Conservation (phyloP, 1,140 invertebrate genomes). For the Schlechtendalia chinensis region DNA sequence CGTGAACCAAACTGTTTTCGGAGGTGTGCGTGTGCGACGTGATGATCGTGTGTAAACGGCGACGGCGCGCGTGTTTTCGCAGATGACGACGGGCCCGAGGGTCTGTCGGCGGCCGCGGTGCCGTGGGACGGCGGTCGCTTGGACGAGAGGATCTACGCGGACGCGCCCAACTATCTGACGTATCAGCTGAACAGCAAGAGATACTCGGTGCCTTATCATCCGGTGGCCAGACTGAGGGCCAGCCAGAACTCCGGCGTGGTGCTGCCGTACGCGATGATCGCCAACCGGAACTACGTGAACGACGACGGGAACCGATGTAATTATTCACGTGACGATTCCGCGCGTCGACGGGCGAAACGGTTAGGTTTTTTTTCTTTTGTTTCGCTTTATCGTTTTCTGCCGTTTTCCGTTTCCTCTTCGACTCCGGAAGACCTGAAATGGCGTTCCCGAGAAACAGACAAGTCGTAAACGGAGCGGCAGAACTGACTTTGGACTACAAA, state of each 20-base stretch:
- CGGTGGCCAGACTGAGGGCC: conserved; percentile 30
- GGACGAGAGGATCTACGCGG: conserved; percentile 40
- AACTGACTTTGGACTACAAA: too few species aligned
- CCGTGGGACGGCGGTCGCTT: conserved; percentile 16
- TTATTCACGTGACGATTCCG: background rate
- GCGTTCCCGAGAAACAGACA: too few species aligned
- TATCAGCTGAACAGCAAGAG: conserved; percentile 38
- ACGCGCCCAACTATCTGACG: conserved; percentile 32
- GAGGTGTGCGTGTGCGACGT: too few species aligned
- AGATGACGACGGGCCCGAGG: background rate
- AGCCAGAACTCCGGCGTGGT: conserved; percentile 24
- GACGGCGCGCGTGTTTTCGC: too few species aligned
- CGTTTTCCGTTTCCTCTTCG: too few species aligned
- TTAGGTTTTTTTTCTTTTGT: too few species aligned
- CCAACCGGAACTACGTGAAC: conserved; percentile 35
- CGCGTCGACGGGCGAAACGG: too few species aligned
- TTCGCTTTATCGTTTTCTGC: too few species aligned
- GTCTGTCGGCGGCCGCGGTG: background rate
- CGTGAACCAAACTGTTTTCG: too few species aligned
- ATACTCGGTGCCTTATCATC: conserved; percentile 37
- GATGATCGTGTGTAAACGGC: too few species aligned
- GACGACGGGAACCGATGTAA: conserved; percentile 38
- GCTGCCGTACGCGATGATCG: conserved; percentile 32
- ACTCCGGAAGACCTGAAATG: too few species aligned
- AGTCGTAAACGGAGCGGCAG: too few species aligned